Conservation (phyloP, 2,888 invertebrate species). For the Alsophila aescularia region DNA sequence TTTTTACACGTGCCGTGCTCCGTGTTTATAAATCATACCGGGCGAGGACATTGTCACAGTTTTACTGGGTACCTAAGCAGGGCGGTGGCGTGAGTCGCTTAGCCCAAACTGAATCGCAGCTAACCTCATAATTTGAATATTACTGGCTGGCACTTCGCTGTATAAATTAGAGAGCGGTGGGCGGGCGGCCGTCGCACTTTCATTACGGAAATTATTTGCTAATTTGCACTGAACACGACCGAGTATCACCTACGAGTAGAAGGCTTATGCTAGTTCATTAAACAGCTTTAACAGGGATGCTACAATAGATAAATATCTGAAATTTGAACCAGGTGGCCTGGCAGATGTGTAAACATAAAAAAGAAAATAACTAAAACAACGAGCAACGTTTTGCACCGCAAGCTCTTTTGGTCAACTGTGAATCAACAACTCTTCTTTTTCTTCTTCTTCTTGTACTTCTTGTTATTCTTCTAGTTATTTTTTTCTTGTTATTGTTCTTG, state of each 20-base stretch:
- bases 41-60: constrained; percentile 62
- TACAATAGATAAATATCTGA: constrained; percentile 42
- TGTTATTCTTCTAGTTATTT: too few species aligned
- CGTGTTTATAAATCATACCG: constrained; percentile 55
- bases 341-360: too few species aligned
- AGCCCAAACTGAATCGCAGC: constrained; percentile 48
- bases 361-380: too few species aligned
- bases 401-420: too few species aligned
- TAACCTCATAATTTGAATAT: constrained; percentile 49
- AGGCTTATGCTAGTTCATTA: constrained; percentile 71
- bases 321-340: too few species aligned
- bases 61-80: constrained; percentile 6
- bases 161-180: constrained; percentile 51
- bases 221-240: constrained; percentile 70
- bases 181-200: constrained; percentile 58
- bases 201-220: constrained; percentile 75
- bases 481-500: too few species aligned
- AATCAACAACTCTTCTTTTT: too few species aligned
- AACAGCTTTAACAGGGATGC: constrained; percentile 60
- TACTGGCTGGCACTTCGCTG: constrained; percentile 45
- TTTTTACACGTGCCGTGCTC: constrained; percentile 54
- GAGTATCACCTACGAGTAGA: constrained; percentile 58
- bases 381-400: too few species aligned
- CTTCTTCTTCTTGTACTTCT: too few species aligned
- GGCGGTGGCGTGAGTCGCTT: constrained; percentile 22